These are phyloP conservation scores for Uria lomvia DNA, from an alignment of 2,113 vertebrate species.

Conservation along the genomic window DNA sequence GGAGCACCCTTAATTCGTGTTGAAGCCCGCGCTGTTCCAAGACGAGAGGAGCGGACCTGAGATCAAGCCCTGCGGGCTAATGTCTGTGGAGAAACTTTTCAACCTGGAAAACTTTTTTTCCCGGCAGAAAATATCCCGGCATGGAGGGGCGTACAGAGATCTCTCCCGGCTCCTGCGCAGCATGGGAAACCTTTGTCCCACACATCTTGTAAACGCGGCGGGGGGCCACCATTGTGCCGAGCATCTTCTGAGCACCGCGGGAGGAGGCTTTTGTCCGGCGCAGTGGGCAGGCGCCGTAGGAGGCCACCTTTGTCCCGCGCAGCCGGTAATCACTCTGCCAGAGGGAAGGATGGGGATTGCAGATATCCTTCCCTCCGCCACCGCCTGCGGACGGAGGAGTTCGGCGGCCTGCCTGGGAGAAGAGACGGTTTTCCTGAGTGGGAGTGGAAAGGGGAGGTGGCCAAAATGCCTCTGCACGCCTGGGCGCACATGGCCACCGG, in stretches of 20 bases:
- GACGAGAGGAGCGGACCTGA: neutral
- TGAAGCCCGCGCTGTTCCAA: neutral
- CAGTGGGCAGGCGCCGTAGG: neutral
- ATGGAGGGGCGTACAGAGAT: neutral
- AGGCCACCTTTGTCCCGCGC: constrained; percentile 33
- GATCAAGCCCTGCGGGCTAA: neutral
- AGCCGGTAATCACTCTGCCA: neutral
- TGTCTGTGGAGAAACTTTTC: neutral
- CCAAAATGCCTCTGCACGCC: accelerated
- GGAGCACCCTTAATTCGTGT: neutral
- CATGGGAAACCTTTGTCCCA: constrained; percentile 47
- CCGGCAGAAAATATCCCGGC: neutral
- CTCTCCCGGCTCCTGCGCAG: neutral
- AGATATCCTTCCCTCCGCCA: neutral
- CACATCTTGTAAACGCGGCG: neutral
- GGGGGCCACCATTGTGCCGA: constrained; percentile 2
- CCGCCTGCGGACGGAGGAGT: accelerated
- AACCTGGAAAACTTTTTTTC: neutral
- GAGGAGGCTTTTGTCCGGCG: constrained; percentile 39
- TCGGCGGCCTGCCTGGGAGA: neutral
- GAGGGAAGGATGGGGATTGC: neutral
- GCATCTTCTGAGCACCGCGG: neutral
- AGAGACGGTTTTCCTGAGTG: neutral
- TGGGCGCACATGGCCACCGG: neutral
- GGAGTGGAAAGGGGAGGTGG: neutral